These are phyloP conservation scores for Daubentonia madagascariensis DNA, from an alignment of 2,113 vertebrate species.

Conservation along the genomic window DNA sequence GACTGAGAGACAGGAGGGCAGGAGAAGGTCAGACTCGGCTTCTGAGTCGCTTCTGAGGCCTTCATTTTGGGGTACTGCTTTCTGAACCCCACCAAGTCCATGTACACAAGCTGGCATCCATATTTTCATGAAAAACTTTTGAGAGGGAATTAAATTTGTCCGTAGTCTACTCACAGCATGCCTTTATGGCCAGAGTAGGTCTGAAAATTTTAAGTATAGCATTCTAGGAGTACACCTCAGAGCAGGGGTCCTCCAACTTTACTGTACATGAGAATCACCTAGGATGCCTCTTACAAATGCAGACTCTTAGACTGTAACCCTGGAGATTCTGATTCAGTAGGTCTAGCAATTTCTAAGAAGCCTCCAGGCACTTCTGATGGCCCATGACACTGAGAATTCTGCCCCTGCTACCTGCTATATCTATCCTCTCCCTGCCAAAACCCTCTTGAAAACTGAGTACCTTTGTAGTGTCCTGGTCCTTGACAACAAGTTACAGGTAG, in stretches of 20 bases:
- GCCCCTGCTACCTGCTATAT: not conserved
- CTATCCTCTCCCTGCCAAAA: not conserved
- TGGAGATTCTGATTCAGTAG: not conserved
- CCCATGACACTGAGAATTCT: not conserved
- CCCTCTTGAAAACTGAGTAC: not conserved
- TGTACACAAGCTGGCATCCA: not conserved
- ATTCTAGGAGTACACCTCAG: not conserved
- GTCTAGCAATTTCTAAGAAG: not conserved
- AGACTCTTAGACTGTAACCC: not conserved
- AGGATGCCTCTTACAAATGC: not conserved
- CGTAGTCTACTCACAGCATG: not conserved
- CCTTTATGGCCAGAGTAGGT: not conserved
- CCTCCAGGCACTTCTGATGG: not conserved
- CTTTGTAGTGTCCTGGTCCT: not conserved
- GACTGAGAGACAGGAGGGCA: too few relatives aligned
- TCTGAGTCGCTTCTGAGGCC: too few relatives aligned
- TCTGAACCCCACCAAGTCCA: too few relatives aligned
- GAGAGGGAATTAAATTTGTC: not conserved
- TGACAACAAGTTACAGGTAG: not conserved
- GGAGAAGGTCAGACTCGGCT: too few relatives aligned
- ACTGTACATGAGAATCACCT: not conserved
- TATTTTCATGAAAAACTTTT: not conserved
- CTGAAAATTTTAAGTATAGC: not conserved
- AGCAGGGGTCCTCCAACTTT: not conserved
- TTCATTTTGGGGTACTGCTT: too few relatives aligned